These are phyloP conservation scores for Tolypeutes matacus DNA, from an alignment of 2,797 vertebrate genomes.

Conservation along the genomic window DNA sequence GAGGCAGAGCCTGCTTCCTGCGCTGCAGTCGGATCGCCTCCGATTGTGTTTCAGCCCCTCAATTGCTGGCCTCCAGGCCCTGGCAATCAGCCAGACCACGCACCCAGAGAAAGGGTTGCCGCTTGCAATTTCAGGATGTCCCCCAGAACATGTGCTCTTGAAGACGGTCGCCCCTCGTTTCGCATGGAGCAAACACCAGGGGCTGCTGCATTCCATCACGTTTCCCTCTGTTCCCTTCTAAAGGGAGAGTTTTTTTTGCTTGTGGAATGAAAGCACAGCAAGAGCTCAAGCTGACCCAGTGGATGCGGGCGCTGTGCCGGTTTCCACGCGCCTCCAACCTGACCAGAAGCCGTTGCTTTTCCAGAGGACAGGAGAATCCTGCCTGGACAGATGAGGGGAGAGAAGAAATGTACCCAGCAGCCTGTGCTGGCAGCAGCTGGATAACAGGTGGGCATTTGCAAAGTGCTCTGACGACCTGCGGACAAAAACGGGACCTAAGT, in stretches of 20 bases:
- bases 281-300: slow-evolving; percentile 75
- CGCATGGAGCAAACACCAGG: slow-evolving; percentile 39
- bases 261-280: slow-evolving; percentile 72
- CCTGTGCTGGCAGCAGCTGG: not conserved
- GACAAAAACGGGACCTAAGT: not conserved
- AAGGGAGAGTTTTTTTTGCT: slow-evolving; percentile 78
- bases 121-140: slow-evolving; percentile 82
- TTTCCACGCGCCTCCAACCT: slow-evolving; percentile 79
- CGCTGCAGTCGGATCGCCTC: slow-evolving; percentile 86
- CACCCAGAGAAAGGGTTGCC: slow-evolving; percentile 77
- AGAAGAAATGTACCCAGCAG: not conserved
- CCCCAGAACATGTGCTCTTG: slow-evolving; percentile 67
- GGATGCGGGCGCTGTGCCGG: slow-evolving; percentile 76
- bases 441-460: not conserved
- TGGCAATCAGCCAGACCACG: slow-evolving; percentile 88
- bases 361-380: not conserved
- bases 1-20: slow-evolving; percentile 86
- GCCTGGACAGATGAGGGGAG: fast-evolving
- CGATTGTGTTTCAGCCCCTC: slow-evolving; percentile 87
- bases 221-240: slow-evolving; percentile 66
- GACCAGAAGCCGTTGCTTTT: slow-evolving; percentile 80
- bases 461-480: not conserved
- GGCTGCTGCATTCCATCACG: slow-evolving; percentile 69
- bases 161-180: slow-evolving; percentile 72
- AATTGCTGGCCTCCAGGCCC: slow-evolving; percentile 85